Conservation (phyloP, 2,888 invertebrate species). For the Diaperis boleti region DNA sequence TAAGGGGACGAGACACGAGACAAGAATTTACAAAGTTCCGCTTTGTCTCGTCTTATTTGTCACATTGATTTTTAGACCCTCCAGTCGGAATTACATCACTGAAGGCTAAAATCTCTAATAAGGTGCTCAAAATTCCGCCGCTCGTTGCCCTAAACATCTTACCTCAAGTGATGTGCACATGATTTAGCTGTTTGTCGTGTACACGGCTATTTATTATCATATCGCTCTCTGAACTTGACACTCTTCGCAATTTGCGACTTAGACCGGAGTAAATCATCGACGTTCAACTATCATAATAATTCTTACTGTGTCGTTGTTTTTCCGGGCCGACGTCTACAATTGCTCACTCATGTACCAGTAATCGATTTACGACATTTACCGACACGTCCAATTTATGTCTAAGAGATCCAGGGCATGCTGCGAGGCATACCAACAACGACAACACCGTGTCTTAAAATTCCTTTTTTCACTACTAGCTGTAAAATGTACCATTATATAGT, state of each 20-base stretch:
- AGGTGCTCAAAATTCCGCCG: background rate
- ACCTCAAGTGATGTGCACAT: background rate
- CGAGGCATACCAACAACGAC: background rate
- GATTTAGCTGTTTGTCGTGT: conserved; percentile 7
- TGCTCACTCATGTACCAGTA: conserved; percentile 23
- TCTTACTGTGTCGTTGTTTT: conserved; percentile 19
- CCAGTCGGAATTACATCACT: no score
- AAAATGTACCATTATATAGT: no score
- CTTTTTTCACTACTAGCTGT: no score
- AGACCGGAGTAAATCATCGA: conserved; percentile 24
- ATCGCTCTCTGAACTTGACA: conserved; percentile 18
- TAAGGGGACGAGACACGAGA: no score
- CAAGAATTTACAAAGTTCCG: no score
- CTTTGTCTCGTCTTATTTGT: no score
- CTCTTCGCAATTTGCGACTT: conserved; percentile 22
- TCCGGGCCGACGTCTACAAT: conserved; percentile 28
- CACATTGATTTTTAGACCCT: no score
- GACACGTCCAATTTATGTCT: conserved; percentile 22
- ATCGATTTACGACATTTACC: conserved; percentile 28
- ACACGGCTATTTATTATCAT: conserved; percentile 17
- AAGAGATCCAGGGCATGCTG: background rate
- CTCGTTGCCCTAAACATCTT: no score
- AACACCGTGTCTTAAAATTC: background rate
- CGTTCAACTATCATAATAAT: conserved; percentile 23
- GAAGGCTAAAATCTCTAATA: no score